Conservation (phyloP, 2,888 invertebrate genomes). For the Vannuccia rotundouncinata region DNA sequence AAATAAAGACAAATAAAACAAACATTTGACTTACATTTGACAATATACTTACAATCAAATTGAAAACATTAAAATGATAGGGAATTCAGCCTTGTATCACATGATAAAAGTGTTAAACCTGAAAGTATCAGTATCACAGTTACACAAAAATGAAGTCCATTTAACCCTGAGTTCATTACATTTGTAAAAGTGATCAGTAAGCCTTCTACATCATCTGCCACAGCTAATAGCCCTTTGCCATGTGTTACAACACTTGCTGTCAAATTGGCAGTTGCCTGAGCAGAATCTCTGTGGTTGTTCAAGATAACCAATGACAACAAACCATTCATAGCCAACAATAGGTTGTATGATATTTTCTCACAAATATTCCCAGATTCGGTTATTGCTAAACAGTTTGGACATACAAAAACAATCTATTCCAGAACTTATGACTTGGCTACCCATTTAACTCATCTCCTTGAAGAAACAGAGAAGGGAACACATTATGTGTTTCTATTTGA, state of each 20-base stretch:
- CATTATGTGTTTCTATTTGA: slow-evolving; percentile 12
- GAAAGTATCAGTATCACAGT: not conserved
- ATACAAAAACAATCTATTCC: slow-evolving; percentile 11
- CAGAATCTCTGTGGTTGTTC: not conserved
- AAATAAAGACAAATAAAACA: too few relatives aligned
- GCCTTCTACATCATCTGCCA: slow-evolving; percentile 4
- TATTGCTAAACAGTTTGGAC: not conserved
- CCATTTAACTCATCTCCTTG: slow-evolving; percentile 17
- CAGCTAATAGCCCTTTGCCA: slow-evolving; percentile 7
- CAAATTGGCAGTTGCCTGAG: not conserved
- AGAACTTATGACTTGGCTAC: slow-evolving; percentile 6
- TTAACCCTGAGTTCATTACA: not conserved
- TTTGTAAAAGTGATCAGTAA: slow-evolving; percentile 4
- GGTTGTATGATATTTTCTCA: slow-evolving; percentile 14
- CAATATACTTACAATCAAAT: too few relatives aligned
- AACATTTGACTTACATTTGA: too few relatives aligned
- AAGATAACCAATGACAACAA: slow-evolving; percentile 7
- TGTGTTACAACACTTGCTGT: not conserved
- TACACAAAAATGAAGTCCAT: not conserved
- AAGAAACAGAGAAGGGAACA: slow-evolving; percentile 7
- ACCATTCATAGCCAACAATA: slow-evolving; percentile 16
- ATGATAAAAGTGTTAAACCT: not conserved
- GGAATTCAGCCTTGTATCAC: slow-evolving; percentile 9
- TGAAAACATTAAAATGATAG: slow-evolving; percentile 1
- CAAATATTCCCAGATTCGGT: not conserved